Percentiles rank a stretch among this genome's conserved stretches.
Evolutionary conservation across 2,797 vertebrate species (phyloP).

Genomic region (Sebastes variabilis): DNA sequence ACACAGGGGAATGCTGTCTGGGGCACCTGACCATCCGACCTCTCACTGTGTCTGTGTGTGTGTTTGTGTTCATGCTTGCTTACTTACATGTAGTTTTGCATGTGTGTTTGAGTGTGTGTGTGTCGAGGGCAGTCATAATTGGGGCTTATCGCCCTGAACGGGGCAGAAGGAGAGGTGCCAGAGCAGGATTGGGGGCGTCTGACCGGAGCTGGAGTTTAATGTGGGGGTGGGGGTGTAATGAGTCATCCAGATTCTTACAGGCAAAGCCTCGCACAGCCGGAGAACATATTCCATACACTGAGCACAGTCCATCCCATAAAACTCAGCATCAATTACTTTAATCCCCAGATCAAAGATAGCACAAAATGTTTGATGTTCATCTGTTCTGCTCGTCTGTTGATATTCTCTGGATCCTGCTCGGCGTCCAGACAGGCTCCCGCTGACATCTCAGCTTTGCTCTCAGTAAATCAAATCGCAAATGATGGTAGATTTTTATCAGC

Average conservation of each 20-base stretch:
- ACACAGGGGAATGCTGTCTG: slow-evolving; percentile 82
- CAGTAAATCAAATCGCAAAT: slow-evolving; percentile 17
- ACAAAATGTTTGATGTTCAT: slow-evolving; percentile 62
- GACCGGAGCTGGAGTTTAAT: slow-evolving; percentile 50
- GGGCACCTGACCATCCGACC: slow-evolving; percentile 78
- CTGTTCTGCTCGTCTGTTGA: slow-evolving; percentile 51
- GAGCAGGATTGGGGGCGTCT: slow-evolving; percentile 73
- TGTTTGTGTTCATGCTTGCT: slow-evolving; percentile 22
- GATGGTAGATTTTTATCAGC: slow-evolving; percentile 14
- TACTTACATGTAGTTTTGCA: slow-evolving; percentile 26
- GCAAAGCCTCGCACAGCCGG: slow-evolving; percentile 63
- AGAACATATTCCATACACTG: slow-evolving; percentile 63
- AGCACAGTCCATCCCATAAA: slow-evolving; percentile 62
- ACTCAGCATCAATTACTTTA: slow-evolving; percentile 71
- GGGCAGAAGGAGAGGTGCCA: slow-evolving; percentile 80
- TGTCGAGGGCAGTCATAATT: slow-evolving; percentile 77
- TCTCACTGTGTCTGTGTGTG: slow-evolving; percentile 15
- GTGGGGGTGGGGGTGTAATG: slow-evolving; percentile 57
- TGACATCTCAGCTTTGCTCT: slow-evolving; percentile 10
- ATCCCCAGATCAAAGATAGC: slow-evolving; percentile 68
- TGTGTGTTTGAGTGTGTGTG: slow-evolving; percentile 31
- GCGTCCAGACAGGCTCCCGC: slow-evolving; percentile 2
- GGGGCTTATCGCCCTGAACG: slow-evolving; percentile 75
- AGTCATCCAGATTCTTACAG: slow-evolving; percentile 78
- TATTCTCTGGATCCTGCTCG: slow-evolving; percentile 36